Conservation (phyloP, 1,140 invertebrate species). For the Periplaneta americana region DNA sequence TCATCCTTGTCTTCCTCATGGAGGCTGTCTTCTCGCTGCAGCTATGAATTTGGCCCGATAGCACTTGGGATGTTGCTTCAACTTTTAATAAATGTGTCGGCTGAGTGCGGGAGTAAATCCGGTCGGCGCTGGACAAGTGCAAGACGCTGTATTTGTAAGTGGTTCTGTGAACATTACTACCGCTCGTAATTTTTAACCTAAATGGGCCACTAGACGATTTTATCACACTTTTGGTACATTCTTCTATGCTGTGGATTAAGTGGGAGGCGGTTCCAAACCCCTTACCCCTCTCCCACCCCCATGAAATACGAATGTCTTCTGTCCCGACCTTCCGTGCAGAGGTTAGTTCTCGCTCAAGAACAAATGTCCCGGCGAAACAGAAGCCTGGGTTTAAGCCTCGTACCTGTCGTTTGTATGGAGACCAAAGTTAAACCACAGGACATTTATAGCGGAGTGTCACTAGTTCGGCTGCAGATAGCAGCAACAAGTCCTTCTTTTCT, state of each 20-base stretch:
- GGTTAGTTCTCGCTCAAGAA: neutral
- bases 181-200: neutral
- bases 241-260: neutral
- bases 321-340: neutral
- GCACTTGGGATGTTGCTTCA: neutral
- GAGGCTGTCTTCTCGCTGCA: too few species aligned
- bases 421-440: too few species aligned
- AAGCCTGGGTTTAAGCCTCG: too few species aligned
- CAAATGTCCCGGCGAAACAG: neutral
- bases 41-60: neutral
- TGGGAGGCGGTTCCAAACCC: neutral
- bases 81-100: neutral
- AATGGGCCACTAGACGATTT: neutral
- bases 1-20: too few species aligned
- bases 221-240: neutral
- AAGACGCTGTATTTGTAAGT: too few species aligned
- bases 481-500: too few species aligned
- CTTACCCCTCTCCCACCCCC: too few species aligned
- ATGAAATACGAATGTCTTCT: neutral
- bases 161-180: neutral
- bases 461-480: too few species aligned
- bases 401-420: neutral
- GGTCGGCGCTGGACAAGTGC: neutral
- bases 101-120: neutral
- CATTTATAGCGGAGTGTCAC: too few species aligned